phyloP scores from a whole-genome alignment of 2,113 vertebrate genomes.

The Stigmatopora nigra region DNA sequence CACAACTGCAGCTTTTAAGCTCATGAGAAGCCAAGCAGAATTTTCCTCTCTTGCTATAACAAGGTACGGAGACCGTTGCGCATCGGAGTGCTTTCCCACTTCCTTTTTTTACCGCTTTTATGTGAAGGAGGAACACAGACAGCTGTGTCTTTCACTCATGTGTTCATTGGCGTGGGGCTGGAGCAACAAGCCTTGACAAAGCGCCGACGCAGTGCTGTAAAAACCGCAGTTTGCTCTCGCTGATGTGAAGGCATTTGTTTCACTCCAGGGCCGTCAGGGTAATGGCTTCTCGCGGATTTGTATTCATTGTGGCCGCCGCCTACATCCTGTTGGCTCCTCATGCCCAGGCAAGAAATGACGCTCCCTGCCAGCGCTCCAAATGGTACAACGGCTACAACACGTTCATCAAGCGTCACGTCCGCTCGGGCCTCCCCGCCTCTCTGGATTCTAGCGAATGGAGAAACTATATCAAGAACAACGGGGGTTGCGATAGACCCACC shows the following conservation, averaged over 20 bases:
- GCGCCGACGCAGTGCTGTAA: neutral
- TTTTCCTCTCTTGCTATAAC: neutral
- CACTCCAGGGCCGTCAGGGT: conserved; percentile 1
- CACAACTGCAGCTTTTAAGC: neutral
- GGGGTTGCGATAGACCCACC: conserved; percentile 60
- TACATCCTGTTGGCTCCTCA: conserved; percentile 30
- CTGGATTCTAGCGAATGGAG: conserved; percentile 51
- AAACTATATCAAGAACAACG: conserved; percentile 42
- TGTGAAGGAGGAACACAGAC: neutral
- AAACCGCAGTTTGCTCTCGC: neutral
- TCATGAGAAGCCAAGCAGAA: neutral
- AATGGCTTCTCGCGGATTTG: conserved; percentile 35
- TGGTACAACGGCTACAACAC: conserved; percentile 51
- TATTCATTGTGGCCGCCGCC: conserved; percentile 20
- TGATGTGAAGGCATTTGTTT: neutral
- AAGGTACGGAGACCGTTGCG: conserved; percentile 28
- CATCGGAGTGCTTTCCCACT: neutral
- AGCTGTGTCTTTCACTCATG: conserved; percentile 8
- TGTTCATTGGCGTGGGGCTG: neutral
- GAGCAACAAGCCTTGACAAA: neutral
- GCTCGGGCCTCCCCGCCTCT: conserved; percentile 23
- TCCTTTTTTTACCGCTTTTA: conserved; percentile 6
- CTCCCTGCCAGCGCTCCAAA: conserved; percentile 58
- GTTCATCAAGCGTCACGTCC: conserved; percentile 62
- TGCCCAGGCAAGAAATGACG: conserved; percentile 25